Evolutionary conservation across 2,888 invertebrate species (phyloP), one percentile per base, ranked within the genome.

Genomic region (Merodon equestris): DNA sequence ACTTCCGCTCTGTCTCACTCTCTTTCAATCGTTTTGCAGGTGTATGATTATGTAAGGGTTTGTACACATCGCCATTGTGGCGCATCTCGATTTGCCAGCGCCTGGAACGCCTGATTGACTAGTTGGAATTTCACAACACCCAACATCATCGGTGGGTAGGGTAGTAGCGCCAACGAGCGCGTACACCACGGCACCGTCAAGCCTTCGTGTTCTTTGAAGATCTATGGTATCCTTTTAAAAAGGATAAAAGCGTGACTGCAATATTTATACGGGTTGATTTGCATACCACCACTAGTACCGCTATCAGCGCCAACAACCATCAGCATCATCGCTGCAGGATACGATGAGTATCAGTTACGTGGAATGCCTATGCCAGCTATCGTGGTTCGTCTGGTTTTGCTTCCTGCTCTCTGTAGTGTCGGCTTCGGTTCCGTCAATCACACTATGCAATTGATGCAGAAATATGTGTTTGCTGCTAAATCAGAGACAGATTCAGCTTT

Each of bases 241-340:
- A 58, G 75, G 81, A 83, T 82, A 81, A 81, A 81, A 75, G 76
- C 83, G 82, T 83, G 82, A 83, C 82, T 83, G 77, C 81, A 82
- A 82, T 83, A 83, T 79, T 81, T 81, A 82, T 81, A 71, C 82
- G 58, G 74, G 68, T 74, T 82, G 77, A 82, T 82, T 82, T 82
- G 64, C 82, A 82, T 82, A 74, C 76, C 72, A 60, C 38, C 64
- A 48, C 38, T 36, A 19, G 17, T 7, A 27, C 27, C 27, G 27
- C 27, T 7, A 7, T 15, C 14, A 27, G 3, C 27, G 27, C 27
- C 27, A 27, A 2, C 27, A 27, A 7, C 3, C 27, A 27, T 27
- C 27, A 27, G 27, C 27, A 27, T 27, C 27, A 27, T 27, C 9
- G 15, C 14, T 27, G 27, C 7, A 27, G 27, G 27, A n/a, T 27